Percentiles rank a stretch among this genome's conserved stretches.
Evolutionary conservation across 2,113 vertebrate genomes (phyloP).

Genomic region (Balaenoptera acutorostrata): DNA sequence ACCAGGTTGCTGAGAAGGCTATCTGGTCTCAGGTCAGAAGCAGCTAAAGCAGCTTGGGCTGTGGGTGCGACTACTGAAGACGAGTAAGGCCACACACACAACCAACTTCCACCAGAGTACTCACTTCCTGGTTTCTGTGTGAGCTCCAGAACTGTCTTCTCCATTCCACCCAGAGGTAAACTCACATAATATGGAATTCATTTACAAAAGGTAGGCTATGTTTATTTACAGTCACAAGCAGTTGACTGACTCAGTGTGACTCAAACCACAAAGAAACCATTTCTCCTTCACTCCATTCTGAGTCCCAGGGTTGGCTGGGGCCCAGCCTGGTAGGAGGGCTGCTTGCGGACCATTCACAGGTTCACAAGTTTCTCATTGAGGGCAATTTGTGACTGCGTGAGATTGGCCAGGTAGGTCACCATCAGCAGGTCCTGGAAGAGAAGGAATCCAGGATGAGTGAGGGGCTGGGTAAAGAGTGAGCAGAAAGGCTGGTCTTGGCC

Average conservation of each 20-base stretch:
- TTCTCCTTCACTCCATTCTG: background rate
- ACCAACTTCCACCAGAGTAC: background rate
- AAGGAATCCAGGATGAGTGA: background rate
- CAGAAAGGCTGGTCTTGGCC: background rate
- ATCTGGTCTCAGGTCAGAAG: background rate
- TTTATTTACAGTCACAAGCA: slow-evolving; percentile 70
- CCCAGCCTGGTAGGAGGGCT: background rate
- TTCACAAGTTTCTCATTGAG: slow-evolving; percentile 95
- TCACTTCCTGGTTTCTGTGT: background rate
- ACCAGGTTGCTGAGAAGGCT: background rate
- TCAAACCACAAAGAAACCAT: slow-evolving; percentile 48
- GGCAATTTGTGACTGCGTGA: slow-evolving; percentile 95
- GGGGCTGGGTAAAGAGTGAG: background rate
- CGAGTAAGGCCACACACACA: background rate
- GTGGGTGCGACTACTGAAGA: background rate
- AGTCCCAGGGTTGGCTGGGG: background rate
- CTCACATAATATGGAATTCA: slow-evolving; percentile 5
- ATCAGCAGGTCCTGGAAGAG: slow-evolving; percentile 91
- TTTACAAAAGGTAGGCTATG: slow-evolving; percentile 53
- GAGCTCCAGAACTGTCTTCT: background rate
- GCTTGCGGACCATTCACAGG: slow-evolving; percentile 72
- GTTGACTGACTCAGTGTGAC: slow-evolving; percentile 20
- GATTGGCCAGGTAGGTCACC: slow-evolving; percentile 96
- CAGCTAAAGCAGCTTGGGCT: background rate
- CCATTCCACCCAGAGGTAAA: background rate